Evolutionary conservation across 2,113 vertebrate genomes (phyloP).

Genomic region (Elaphurus davidianus): DNA sequence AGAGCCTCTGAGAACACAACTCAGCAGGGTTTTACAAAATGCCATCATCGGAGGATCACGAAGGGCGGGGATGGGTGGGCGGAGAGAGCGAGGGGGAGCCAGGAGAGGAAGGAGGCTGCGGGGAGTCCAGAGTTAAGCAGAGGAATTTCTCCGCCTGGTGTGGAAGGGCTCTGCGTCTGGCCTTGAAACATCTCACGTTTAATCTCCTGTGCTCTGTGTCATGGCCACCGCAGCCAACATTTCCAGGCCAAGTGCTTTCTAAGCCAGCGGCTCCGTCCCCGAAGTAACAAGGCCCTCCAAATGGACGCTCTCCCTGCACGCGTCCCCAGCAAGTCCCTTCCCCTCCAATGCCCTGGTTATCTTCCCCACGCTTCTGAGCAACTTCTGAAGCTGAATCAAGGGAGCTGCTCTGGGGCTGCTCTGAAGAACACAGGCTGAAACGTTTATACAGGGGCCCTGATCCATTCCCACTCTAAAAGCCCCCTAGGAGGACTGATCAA

Average conservation of each 20-base stretch:
- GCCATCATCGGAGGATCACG: background rate
- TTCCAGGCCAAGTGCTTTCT: slow-evolving; percentile 23
- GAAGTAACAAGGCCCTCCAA: background rate
- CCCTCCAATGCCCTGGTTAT: background rate
- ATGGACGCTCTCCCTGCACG: background rate
- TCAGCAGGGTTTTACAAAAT: background rate
- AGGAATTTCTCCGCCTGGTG: slow-evolving; percentile 13
- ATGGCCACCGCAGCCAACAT: background rate
- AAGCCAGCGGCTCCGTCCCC: background rate
- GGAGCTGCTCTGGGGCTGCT: background rate
- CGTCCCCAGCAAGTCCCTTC: background rate
- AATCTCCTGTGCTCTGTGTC: slow-evolving; percentile 23
- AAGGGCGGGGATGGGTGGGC: background rate
- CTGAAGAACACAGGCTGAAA: background rate
- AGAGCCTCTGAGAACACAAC: background rate
- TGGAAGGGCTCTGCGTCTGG: slow-evolving; percentile 31
- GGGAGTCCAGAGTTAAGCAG: slow-evolving; percentile 7
- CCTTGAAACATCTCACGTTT: slow-evolving; percentile 36
- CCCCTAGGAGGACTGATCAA: background rate
- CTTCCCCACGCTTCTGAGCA: background rate
- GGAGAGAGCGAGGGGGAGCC: background rate
- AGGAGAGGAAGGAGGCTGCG: background rate
- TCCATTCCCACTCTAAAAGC: background rate
- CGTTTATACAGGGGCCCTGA: background rate
- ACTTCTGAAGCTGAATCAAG: background rate